These are phyloP conservation scores for Andrena dorsata DNA, from an alignment of 2,888 invertebrate species.

Conservation along the genomic window DNA sequence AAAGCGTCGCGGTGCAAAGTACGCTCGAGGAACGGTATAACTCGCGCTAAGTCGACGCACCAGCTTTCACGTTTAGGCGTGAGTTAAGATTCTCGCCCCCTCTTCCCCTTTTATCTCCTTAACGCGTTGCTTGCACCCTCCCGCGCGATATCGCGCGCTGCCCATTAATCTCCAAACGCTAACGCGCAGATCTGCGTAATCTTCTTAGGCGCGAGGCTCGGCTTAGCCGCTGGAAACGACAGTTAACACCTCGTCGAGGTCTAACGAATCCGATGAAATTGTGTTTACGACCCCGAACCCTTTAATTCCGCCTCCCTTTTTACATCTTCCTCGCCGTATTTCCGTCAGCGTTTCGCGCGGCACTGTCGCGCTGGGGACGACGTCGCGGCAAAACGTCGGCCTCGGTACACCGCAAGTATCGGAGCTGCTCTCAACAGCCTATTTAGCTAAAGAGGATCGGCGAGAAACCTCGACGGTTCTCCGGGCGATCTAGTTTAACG, in stretches of 20 bases:
- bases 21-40: constrained; percentile 49
- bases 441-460: constrained; percentile 12
- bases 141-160: constrained; percentile 30
- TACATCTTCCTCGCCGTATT: neutral
- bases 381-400: constrained; percentile 8
- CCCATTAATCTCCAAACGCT: constrained; percentile 51
- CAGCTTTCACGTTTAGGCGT: constrained; percentile 55
- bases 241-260: constrained; percentile 47
- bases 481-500: constrained; percentile 28
- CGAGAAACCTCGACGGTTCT: constrained; percentile 22
- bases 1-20: constrained; percentile 44
- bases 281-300: constrained; percentile 23
- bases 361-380: neutral
- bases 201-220: constrained; percentile 48
- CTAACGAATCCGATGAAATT: constrained; percentile 50
- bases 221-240: constrained; percentile 16
- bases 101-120: constrained; percentile 45
- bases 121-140: constrained; percentile 22
- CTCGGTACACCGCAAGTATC: constrained; percentile 1
- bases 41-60: constrained; percentile 53
- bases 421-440: constrained; percentile 15
- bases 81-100: constrained; percentile 49
- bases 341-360: neutral
- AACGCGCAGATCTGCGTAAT: constrained; percentile 62
- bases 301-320: neutral